A percentile compares a stretch with the other conserved stretches of the same genome.
Conservation (phyloP, 2,888 invertebrate genomes). For the Andrena dorsata region DNA sequence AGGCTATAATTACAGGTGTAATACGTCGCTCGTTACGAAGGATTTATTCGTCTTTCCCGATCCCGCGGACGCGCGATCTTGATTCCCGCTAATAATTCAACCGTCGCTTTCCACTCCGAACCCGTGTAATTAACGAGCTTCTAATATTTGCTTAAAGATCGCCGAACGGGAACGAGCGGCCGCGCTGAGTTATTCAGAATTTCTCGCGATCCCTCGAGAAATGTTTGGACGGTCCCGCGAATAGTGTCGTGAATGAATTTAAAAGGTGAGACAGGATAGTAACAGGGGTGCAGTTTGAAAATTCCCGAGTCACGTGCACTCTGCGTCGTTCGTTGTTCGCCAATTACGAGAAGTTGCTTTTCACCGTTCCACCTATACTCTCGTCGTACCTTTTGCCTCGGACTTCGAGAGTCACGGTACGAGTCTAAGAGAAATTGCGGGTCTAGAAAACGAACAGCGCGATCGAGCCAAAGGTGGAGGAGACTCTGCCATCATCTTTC, state of each 20-base stretch:
- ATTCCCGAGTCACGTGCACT: constrained; percentile 49
- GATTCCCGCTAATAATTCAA: constrained; percentile 53
- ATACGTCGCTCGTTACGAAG: constrained; percentile 58
- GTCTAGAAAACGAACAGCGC: constrained; percentile 20
- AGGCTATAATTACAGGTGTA: constrained; percentile 66
- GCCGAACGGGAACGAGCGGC: background rate
- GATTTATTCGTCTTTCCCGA: constrained; percentile 61
- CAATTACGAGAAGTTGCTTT: constrained; percentile 58
- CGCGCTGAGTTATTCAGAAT: background rate
- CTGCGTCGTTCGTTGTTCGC: constrained; percentile 46
- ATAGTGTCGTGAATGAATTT: background rate
- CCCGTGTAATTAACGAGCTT: constrained; percentile 29
- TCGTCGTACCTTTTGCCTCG: constrained; percentile 29
- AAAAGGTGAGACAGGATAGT: background rate
- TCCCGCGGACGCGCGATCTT: constrained; percentile 39
- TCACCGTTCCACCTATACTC: constrained; percentile 49
- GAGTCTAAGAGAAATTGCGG: constrained; percentile 28
- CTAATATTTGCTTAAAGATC: constrained; percentile 27
- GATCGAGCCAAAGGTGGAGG: constrained; percentile 32
- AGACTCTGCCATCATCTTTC: constrained; percentile 12
- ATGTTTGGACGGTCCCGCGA: background rate
- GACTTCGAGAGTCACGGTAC: constrained; percentile 44
- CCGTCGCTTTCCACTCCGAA: constrained; percentile 14
- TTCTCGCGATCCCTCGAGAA: background rate
- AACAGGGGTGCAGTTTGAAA: constrained; percentile 42